phyloP scores from a whole-genome alignment of 92 coral and sea anemone species.

The Zoanthus solanderi region DNA sequence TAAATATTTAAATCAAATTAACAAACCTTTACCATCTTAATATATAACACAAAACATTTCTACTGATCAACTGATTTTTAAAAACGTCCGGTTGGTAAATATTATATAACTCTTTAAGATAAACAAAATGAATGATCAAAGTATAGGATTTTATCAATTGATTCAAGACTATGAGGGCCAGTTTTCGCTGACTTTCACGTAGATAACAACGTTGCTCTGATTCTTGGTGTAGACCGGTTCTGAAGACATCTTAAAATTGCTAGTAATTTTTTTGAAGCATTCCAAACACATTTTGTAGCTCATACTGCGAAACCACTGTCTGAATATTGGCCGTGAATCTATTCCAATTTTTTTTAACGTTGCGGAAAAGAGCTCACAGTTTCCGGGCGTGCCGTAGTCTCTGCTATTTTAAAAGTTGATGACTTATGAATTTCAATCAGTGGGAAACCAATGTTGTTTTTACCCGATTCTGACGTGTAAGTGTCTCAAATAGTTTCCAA shows the following conservation, averaged over 20 bases:
- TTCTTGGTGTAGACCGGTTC: background rate
- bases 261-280: background rate
- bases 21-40: too few species aligned
- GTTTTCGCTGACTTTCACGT: too few species aligned
- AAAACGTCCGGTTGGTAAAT: too few species aligned
- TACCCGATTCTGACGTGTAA: background rate
- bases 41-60: too few species aligned
- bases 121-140: too few species aligned
- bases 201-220: too few species aligned
- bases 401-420: background rate
- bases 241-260: background rate
- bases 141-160: too few species aligned
- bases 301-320: background rate
- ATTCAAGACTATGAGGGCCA: too few species aligned
- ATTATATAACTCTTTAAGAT: too few species aligned
- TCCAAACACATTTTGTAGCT: background rate
- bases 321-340: background rate
- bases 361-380: background rate
- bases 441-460: background rate
- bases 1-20: too few species aligned
- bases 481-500: background rate
- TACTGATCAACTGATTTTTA: too few species aligned
- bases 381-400: background rate
- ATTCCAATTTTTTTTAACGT: background rate
- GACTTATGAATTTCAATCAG: background rate